A percentile compares a stretch with the other conserved stretches of the same genome.
Evolutionary conservation across 2,888 invertebrate genomes (phyloP).

Genomic region (Lasioglossum oenotherae): DNA sequence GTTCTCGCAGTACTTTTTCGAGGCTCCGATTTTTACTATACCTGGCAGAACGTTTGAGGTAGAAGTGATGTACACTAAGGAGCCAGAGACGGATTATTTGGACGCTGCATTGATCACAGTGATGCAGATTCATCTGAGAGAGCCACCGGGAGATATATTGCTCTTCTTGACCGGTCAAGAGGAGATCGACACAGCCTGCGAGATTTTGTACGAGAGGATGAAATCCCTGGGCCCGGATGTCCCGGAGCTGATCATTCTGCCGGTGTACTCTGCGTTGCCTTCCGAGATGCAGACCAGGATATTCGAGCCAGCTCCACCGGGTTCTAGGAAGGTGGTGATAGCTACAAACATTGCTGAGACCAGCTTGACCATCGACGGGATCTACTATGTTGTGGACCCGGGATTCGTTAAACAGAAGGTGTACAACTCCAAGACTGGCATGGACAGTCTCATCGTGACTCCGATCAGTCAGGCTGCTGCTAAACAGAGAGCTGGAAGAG

Average conservation of each 20-base stretch:
- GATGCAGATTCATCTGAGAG: constrained; percentile 99
- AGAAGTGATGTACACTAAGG: constrained; percentile 97
- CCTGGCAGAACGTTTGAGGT: constrained; percentile 98
- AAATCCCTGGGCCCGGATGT: constrained; percentile 98
- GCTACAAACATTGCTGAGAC: constrained; percentile 99
- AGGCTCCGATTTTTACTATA: constrained; percentile 99
- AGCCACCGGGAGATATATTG: constrained; percentile 97
- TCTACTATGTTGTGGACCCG: constrained; percentile 99
- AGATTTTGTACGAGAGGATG: constrained; percentile 99
- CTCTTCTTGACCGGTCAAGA: constrained; percentile 99
- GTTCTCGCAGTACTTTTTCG: constrained; percentile 99
- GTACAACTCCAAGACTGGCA: constrained; percentile 98
- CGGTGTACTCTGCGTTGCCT: constrained; percentile 98
- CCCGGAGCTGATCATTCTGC: constrained; percentile 98
- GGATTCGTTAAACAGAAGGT: constrained; percentile 99
- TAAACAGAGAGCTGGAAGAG: constrained; percentile 96
- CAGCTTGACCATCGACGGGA: constrained; percentile 99
- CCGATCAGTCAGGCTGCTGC: constrained; percentile 99
- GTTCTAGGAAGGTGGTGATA: constrained; percentile 98
- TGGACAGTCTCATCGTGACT: constrained; percentile 99
- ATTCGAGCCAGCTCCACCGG: constrained; percentile 99
- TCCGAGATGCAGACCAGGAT: constrained; percentile 99
- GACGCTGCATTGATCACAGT: constrained; percentile 99
- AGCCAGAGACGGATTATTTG: constrained; percentile 99
- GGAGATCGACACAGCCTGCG: constrained; percentile 99